Base-by-base conservation (phyloP, 2,797 vertebrate species). In the Chloroceryle amazona region DNA sequence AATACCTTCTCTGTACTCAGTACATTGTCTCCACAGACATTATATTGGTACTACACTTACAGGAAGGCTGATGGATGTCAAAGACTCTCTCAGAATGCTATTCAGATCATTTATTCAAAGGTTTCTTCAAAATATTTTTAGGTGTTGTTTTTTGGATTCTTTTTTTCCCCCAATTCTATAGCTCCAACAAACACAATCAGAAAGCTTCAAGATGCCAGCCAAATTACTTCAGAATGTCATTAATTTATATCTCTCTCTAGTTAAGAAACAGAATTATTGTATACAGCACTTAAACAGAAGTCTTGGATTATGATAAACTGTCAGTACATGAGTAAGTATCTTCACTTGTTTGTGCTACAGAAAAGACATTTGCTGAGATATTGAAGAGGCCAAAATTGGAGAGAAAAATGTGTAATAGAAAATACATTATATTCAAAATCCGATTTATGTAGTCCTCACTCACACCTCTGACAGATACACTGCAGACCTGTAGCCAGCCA, bases 31-130 rank as follows among this genome's bases (percentile, higher is more conserved):
- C 82, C 52, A 90, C 55, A 52, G 39, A 46, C 29, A 23, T 79
- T 85, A 92, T 96, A 83, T 89, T 96, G 93, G 44, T 94, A 90
- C 17, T 73, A 74, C 73, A 96, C 12, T 33, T 90, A 79, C 13
- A 96, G 89, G 79, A 92, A 90, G 73, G 84, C 41, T 95, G 92
- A 95, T 55, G 78, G 73, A 96, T 96, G 75, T 88, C 96, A 94
- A 81, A 89, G 60, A 21, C 18, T 81, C 51, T 84, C 51, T 67
- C 58, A 94, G 46, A 28, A 60, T 55, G 51, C 13, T 89, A 97
- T 97, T 92, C 57, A 84, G 29, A 61, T 80, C 46, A 88, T 81
- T 93, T 85, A 78, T 67, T 88, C 57, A 83, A 73, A 82, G 28
- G 22, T 66, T 88, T 86, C 49, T 86, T 87, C 18, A 86, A n/a